phyloP scores from a whole-genome alignment of 1,140 invertebrate species.

The Bombus vancouverensis region DNA sequence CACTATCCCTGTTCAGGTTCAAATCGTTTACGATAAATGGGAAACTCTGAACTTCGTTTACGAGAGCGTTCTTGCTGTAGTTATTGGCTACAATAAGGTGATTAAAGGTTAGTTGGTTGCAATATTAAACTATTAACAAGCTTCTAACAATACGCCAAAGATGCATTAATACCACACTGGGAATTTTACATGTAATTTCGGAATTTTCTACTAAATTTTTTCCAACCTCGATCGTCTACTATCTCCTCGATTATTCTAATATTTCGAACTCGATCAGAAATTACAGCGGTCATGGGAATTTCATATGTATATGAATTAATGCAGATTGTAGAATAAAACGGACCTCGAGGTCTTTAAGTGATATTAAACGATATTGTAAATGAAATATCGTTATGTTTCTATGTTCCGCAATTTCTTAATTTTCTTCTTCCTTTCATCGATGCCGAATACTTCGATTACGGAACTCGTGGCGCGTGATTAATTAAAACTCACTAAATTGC shows the following conservation, averaged over 20 bases:
- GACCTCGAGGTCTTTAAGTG: not conserved
- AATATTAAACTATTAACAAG: not conserved
- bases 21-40: constrained; percentile 85
- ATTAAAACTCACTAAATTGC: constrained; percentile 6
- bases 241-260: not conserved
- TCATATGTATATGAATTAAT: not conserved
- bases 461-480: not conserved
- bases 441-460: not conserved
- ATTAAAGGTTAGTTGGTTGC: constrained; percentile 76
- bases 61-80: constrained; percentile 89
- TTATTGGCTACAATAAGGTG: constrained; percentile 92
- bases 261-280: not conserved
- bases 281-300: not conserved
- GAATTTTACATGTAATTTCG: too few relatives aligned
- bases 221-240: not conserved
- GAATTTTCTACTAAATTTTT: too few relatives aligned
- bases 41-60: constrained; percentile 86
- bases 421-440: not conserved
- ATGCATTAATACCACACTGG: too few relatives aligned
- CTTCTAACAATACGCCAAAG: not conserved
- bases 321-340: not conserved
- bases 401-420: not conserved
- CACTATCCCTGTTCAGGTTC: constrained; percentile 86
- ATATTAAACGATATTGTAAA: not conserved
- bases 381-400: not conserved